Percentiles rank a stretch among this genome's conserved stretches.
These are phyloP conservation scores for Ophioninae sp. DNA, from an alignment of 2,888 invertebrate species.

Conservation along the genomic window DNA sequence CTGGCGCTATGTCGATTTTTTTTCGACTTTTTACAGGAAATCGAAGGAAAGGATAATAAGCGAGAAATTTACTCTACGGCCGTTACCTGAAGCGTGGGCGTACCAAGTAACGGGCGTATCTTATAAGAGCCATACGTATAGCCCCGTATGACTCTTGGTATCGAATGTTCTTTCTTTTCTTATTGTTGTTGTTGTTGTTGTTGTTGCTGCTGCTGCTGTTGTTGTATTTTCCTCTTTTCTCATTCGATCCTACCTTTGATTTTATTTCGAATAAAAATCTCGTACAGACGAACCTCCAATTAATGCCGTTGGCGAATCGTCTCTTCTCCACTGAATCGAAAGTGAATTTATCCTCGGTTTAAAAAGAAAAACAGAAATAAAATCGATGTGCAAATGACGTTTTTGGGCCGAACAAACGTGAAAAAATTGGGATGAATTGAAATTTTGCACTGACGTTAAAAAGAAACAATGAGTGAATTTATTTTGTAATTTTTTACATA, in stretches of 20 bases:
- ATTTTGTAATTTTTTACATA: too few species aligned
- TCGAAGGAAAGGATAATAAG: constrained; percentile 80
- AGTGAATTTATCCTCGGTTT: constrained; percentile 6
- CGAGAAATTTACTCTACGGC: constrained; percentile 77
- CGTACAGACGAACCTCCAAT: constrained; percentile 53
- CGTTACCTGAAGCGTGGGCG: constrained; percentile 69
- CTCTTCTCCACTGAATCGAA: constrained; percentile 18
- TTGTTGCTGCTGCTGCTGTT: background rate
- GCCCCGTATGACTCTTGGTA: constrained; percentile 43
- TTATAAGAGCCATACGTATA: constrained; percentile 37
- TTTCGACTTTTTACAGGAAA: constrained; percentile 69
- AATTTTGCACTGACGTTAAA: too few species aligned
- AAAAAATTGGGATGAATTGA: too few species aligned
- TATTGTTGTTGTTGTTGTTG: background rate
- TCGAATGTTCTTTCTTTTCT: constrained; percentile 22
- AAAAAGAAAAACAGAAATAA: background rate
- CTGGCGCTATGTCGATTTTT: constrained; percentile 66
- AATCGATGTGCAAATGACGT: background rate
- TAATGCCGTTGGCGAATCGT: constrained; percentile 38
- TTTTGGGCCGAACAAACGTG: too few species aligned
- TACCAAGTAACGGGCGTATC: constrained; percentile 63
- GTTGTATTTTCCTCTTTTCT: constrained; percentile 9
- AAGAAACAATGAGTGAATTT: too few species aligned
- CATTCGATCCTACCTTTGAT: constrained; percentile 47
- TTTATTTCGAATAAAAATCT: constrained; percentile 54